Base-by-base conservation (phyloP, 2,888 invertebrate species). In the Napeogenes sylphis region DNA sequence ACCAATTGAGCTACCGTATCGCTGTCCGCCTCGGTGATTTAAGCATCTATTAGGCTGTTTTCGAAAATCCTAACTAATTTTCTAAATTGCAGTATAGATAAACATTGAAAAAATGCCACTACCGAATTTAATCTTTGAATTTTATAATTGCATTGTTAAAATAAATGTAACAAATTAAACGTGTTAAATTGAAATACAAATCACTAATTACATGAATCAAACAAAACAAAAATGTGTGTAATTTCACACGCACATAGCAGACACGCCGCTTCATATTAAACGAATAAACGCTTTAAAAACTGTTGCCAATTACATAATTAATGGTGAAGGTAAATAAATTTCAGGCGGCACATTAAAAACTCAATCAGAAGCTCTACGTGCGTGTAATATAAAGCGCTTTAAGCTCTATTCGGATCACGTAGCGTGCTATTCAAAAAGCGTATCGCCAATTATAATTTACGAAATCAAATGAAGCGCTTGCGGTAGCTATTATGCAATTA, bases 391-490 rank as follows among this genome's bases (percentile, higher is more conserved):
- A 62, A 66, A 69, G 51, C 56, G 56, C 64, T 57, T 68, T 63
- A 58, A 59, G 59, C 62, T 67, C 68, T 70, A 71, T 72, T 63
- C 70, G 54, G 64, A 62, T 65, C 75, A 73, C 74, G 74, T 73
- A 67, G 64, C 65, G 61, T 66, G 73, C 74, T 73, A 73, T 76
- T 79, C 78, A 80, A 80, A 82, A 81, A 81, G 77, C 73, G 68
- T 74, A 77, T 73, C 75, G 70, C 71, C 81, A 80, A 81, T 84
- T 83, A 82, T 81, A 82, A 82, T 83, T 81, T 78, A 74, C 72
- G 71, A 75, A 77, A 79, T 81, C 80, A 78, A 81, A 81, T 81
- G 77, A 76, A 68, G 58, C 64, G 47, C 64, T 70, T 70, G 70
- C 62, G 70, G 67, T 59, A 30, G 51, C 51, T 51, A 30, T 51